Conservation (phyloP, 2,888 invertebrate genomes). For the Diogma glabrata region DNA sequence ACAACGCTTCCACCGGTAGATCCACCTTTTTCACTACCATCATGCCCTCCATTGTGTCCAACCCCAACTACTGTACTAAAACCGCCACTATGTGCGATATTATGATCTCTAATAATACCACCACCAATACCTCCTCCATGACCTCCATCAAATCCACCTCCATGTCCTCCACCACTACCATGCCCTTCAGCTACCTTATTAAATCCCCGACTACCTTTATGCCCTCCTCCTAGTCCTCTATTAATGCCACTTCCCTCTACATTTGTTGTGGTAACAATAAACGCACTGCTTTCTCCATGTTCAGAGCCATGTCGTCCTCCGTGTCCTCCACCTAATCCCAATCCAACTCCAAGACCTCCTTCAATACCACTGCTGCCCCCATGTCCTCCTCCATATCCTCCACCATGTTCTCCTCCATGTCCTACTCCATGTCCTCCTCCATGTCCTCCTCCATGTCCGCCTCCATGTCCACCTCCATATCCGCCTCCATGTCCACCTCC, state of each 20-base stretch:
- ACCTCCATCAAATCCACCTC: slow-evolving; percentile 8
- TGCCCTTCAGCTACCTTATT: slow-evolving; percentile 14
- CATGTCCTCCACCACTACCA: slow-evolving; percentile 14
- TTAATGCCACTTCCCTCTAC: slow-evolving; percentile 14
- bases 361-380: neutral
- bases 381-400: neutral
- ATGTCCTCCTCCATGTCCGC: slow-evolving; percentile 9
- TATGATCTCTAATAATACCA: slow-evolving; percentile 10
- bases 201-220: no score
- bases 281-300: no score
- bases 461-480: no score
- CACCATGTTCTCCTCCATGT: neutral
- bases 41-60: slow-evolving; percentile 14
- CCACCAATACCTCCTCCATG: slow-evolving; percentile 11
- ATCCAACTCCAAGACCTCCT: no score
- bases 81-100: slow-evolving; percentile 8
- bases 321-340: no score
- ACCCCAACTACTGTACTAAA: slow-evolving; percentile 9
- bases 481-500: no score
- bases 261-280: no score
- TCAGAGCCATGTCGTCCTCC: no score
- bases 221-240: slow-evolving; percentile 8
- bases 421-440: slow-evolving; percentile 10
- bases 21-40: slow-evolving; percentile 15
- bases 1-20: slow-evolving; percentile 16